Percentiles rank a stretch among this genome's conserved stretches.
These are phyloP conservation scores for Eupithecia tripunctaria DNA, from an alignment of 2,888 invertebrate genomes.

Conservation along the genomic window DNA sequence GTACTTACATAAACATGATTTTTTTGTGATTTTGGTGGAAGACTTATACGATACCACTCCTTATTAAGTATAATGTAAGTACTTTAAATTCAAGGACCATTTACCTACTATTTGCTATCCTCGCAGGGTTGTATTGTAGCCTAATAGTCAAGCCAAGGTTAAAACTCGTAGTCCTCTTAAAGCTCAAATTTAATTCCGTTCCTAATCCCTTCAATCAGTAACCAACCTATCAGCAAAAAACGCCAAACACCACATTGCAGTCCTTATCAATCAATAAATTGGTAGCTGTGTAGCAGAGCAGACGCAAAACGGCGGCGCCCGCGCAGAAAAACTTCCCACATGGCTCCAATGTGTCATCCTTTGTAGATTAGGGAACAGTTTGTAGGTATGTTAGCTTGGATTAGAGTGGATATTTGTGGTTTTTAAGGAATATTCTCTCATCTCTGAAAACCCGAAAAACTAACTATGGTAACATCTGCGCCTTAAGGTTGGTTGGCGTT, in stretches of 20 bases:
- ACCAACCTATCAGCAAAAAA: conserved; percentile 4
- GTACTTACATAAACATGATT: too few species aligned
- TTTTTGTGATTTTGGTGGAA: too few species aligned
- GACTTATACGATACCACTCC: too few species aligned
- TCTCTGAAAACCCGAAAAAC: neutral
- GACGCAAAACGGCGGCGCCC: conserved; percentile 47
- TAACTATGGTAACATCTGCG: neutral
- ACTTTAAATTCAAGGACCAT: too few species aligned
- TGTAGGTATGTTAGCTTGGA: conserved; percentile 2
- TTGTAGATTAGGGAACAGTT: conserved; percentile 37
- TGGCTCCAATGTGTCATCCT: conserved; percentile 68
- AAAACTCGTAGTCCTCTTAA: too few species aligned
- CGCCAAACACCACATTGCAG: conserved; percentile 35
- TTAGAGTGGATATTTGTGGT: neutral
- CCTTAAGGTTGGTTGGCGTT: too few species aligned
- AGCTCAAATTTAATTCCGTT: too few species aligned
- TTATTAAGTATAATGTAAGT: too few species aligned
- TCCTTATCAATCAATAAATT: conserved; percentile 58
- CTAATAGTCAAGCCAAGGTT: too few species aligned
- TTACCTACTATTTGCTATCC: too few species aligned
- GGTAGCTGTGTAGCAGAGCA: conserved; percentile 49
- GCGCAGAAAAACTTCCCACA: conserved; percentile 61
- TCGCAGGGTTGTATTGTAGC: too few species aligned
- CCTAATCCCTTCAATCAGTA: too few species aligned
- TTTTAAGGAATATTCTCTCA: neutral